These are phyloP conservation scores for Nezara viridula DNA, from an alignment of 2,888 invertebrate species.

Conservation along the genomic window DNA sequence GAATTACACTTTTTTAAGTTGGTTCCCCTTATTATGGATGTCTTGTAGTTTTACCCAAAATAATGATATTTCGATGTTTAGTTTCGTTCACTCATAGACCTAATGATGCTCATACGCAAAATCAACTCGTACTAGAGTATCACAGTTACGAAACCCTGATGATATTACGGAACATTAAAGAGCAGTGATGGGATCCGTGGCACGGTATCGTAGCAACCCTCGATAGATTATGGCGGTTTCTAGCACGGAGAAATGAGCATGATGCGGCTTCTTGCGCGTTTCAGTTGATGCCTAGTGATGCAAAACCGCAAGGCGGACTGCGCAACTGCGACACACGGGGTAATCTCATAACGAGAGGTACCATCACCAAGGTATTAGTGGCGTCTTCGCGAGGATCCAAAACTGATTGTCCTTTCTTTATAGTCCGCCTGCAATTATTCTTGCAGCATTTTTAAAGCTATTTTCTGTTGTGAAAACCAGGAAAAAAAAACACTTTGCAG, in stretches of 20 bases:
- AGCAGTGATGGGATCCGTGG: conserved; percentile 14
- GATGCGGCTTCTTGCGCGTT: conserved; percentile 13
- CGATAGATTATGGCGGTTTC: conserved; percentile 12
- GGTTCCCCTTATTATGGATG: neutral
- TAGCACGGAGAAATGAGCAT: neutral
- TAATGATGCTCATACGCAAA: neutral
- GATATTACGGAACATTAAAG: neutral
- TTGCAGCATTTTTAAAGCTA: neutral
- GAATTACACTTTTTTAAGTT: neutral
- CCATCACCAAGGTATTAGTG: neutral
- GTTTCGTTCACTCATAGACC: no score
- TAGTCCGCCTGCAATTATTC: neutral
- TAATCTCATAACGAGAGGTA: neutral
- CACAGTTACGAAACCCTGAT: neutral
- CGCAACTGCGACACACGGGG: neutral
- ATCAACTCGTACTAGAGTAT: neutral
- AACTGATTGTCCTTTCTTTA: neutral
- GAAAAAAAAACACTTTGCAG: neutral
- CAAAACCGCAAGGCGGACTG: neutral
- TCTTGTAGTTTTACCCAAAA: no score
- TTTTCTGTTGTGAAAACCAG: neutral
- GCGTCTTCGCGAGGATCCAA: neutral
- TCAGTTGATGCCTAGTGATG: neutral
- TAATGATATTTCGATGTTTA: no score
- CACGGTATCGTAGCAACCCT: neutral